Base-by-base conservation (phyloP, 2,888 invertebrate genomes). In the Latrodectus hesperus region DNA sequence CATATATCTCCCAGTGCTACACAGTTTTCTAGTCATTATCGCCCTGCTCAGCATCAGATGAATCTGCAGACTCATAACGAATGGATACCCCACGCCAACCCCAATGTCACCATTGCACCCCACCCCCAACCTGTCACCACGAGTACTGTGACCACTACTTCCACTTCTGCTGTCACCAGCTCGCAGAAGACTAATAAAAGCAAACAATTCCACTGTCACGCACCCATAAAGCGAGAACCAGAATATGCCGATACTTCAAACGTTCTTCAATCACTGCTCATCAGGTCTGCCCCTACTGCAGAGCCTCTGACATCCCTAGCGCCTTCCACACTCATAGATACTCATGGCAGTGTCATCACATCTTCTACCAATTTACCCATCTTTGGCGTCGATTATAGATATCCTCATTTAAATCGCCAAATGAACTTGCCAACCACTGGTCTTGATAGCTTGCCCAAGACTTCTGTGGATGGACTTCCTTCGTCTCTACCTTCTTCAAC, bases 61-160 rank as follows among this genome's bases (percentile, higher is more conserved):
- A 88, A 68, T 70, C 51, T 84, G 9, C 84, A 79, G 55, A 84
- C 52, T 51, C 84, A 81, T 64, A 83, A 82, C 64, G 83, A 82
- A 14, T 88, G 88, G 88, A 80, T 84, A 26, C 88, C 88, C 11
- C 84, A 84, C 53, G 88, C 88, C 53, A 81, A 88, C 51, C 88
- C 83, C 9, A 83, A 83, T 49, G 88, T 88, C 9, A 83, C 88
- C 10, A 79, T 88, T 16, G 88, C 88, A 26, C 88, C 88, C 55
- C 74, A 78, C 22, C 84, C 84, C 9, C 83, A 38, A 12, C 78
- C 68, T 8, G 52, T 65, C 5, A 73, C 87, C 14, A 82, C 87
- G 10, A 64, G 80, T 38, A 26, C 76, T 4, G 68, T 73, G n/a
- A 81, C 76, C 14, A 53, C 82, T 2, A 53, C 82, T 11, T 74